A percentile compares a stretch with the other conserved stretches of the same genome.
These are phyloP conservation scores for Plotosus lineatus DNA, from an alignment of 2,113 vertebrate genomes.

Conservation along the genomic window DNA sequence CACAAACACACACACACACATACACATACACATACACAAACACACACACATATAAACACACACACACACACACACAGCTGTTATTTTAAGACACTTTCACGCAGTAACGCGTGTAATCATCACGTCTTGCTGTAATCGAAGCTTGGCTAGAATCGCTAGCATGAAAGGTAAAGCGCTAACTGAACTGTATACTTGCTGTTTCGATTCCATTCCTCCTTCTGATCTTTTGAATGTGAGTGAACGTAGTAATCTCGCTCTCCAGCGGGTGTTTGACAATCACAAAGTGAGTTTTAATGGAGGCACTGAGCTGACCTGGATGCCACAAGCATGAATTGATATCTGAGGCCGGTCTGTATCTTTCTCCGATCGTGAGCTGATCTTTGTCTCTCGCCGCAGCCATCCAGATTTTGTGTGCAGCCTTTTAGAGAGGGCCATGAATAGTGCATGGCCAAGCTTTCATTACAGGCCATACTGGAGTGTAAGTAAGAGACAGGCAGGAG, in stretches of 20 bases:
- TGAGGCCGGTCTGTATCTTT: constrained; percentile 34
- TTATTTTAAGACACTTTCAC: constrained; percentile 6
- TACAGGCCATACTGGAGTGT: constrained; percentile 56
- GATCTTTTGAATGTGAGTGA: constrained; percentile 34
- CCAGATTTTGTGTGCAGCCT: constrained; percentile 45
- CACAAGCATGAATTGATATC: constrained; percentile 48
- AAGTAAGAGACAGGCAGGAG: constrained; percentile 63
- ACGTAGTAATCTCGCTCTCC: background rate
- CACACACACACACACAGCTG: background rate
- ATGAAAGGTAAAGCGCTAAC: constrained; percentile 24
- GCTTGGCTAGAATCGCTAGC: constrained; percentile 33
- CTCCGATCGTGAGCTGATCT: constrained; percentile 42
- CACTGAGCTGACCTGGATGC: constrained; percentile 22
- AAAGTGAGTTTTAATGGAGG: constrained; percentile 42
- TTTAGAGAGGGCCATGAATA: constrained; percentile 65
- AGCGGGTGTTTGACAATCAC: constrained; percentile 30
- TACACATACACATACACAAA: background rate
- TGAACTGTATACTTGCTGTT: constrained; percentile 24
- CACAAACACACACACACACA: constrained; percentile 9
- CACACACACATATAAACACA: constrained; percentile 9
- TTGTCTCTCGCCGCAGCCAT: constrained; percentile 27
- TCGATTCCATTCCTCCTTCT: constrained; percentile 23
- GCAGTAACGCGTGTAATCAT: constrained; percentile 58
- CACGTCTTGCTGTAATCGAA: constrained; percentile 71
- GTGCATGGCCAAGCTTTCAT: constrained; percentile 63